Conservation (phyloP, 2,888 invertebrate genomes). For the Dioctria rufipes region DNA sequence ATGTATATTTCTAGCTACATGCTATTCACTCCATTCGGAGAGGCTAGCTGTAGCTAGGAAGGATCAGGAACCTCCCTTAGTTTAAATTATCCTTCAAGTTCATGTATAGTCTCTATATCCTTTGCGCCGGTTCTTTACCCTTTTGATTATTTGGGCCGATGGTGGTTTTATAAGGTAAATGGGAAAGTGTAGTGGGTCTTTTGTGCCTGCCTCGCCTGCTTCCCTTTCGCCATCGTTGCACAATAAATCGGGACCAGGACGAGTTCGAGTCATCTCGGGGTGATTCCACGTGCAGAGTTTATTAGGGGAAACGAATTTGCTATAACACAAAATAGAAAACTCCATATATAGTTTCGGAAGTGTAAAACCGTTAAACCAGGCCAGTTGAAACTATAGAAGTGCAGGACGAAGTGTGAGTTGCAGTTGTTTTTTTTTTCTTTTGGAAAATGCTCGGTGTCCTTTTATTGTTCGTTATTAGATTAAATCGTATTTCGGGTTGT, state of each 20-base stretch:
- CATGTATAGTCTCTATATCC: constrained; percentile 2
- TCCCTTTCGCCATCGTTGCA: neutral
- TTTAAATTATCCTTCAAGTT: constrained; percentile 27
- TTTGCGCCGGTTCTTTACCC: constrained; percentile 33
- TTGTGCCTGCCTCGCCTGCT: constrained; percentile 28
- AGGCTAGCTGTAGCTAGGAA: neutral
- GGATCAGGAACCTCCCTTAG: constrained; percentile 12
- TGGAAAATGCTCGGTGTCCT: neutral
- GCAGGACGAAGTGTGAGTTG: constrained; percentile 23
- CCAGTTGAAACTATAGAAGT: neutral
- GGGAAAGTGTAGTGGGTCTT: constrained; percentile 23
- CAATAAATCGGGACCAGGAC: constrained; percentile 26
- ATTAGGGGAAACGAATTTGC: constrained; percentile 27
- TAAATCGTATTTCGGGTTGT: neutral
- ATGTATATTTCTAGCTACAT: neutral
- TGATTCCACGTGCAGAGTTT: constrained; percentile 33
- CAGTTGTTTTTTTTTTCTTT: neutral
- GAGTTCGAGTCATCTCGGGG: constrained; percentile 17
- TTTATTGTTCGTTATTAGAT: constrained; percentile 4
- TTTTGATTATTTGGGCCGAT: constrained; percentile 5
- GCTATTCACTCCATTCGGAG: neutral
- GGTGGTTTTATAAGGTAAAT: constrained; percentile 13
- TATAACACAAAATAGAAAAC: constrained; percentile 22
- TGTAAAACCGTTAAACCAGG: neutral
- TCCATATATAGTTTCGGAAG: constrained; percentile 14